Percentiles rank a stretch among this genome's conserved stretches.
These are phyloP conservation scores for Scalopus aquaticus DNA, from an alignment of 2,113 vertebrate genomes.

Conservation along the genomic window DNA sequence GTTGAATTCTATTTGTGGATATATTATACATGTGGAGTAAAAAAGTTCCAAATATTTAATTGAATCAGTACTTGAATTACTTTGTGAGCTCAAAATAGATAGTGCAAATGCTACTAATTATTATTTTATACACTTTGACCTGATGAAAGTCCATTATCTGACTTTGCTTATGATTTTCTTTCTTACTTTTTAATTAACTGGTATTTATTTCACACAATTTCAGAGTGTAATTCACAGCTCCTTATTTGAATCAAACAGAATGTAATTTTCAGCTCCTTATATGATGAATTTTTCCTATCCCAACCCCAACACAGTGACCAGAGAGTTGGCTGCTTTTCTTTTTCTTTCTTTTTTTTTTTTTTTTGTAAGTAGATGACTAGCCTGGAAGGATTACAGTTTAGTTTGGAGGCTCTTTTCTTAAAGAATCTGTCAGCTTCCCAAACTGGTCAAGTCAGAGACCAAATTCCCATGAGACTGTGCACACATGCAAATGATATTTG, in stretches of 20 bases:
- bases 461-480: background rate
- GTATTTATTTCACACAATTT: background rate
- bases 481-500: conserved; percentile 37
- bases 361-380: conserved; percentile 4
- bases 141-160: background rate
- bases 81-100: background rate
- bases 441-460: background rate
- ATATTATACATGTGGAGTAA: background rate
- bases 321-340: background rate
- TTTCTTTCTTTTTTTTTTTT: no score
- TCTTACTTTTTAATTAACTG: background rate
- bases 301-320: background rate
- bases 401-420: conserved; percentile 31
- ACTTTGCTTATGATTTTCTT: background rate
- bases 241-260: background rate
- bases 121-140: background rate
- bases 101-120: background rate
- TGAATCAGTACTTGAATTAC: background rate
- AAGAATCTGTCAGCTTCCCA: conserved; percentile 51
- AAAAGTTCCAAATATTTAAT: background rate
- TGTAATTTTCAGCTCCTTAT: background rate
- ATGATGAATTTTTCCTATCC: background rate
- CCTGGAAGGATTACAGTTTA: conserved; percentile 40
- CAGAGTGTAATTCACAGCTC: background rate
- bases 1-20: background rate